A percentile compares a stretch with the other conserved stretches of the same genome.
These are phyloP conservation scores for Sturnira hondurensis DNA, from an alignment of 2,113 vertebrate species.

Conservation along the genomic window DNA sequence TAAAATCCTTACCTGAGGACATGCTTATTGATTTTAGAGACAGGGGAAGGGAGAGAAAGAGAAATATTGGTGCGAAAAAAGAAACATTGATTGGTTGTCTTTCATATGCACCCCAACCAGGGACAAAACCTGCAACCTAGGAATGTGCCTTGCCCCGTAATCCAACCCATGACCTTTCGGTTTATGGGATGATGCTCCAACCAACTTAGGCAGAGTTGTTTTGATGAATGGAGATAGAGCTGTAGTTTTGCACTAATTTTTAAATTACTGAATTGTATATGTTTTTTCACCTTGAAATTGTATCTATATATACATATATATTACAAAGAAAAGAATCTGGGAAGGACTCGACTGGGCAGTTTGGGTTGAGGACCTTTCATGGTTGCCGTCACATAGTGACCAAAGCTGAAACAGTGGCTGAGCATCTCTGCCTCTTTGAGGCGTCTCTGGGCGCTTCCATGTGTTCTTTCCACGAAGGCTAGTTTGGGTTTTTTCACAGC, in stretches of 20 bases:
- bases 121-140: too few species aligned
- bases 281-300: background rate
- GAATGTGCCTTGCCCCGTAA: too few species aligned
- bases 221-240: conserved; percentile 29
- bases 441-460: background rate
- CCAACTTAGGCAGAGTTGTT: background rate
- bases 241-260: conserved; percentile 25
- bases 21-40: too few species aligned
- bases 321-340: background rate
- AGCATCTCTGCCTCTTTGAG: background rate
- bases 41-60: too few species aligned
- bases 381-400: background rate
- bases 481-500: background rate
- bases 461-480: background rate
- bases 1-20: too few species aligned
- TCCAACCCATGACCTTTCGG: too few species aligned
- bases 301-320: background rate
- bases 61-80: too few species aligned
- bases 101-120: too few species aligned
- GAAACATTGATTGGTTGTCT: too few species aligned
- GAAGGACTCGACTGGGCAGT: background rate
- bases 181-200: too few species aligned
- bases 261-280: conserved; percentile 23
- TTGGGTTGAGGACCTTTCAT: background rate
- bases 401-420: background rate